Base-by-base conservation (phyloP, 2,113 vertebrate genomes). In the Cinclus cinclus region DNA sequence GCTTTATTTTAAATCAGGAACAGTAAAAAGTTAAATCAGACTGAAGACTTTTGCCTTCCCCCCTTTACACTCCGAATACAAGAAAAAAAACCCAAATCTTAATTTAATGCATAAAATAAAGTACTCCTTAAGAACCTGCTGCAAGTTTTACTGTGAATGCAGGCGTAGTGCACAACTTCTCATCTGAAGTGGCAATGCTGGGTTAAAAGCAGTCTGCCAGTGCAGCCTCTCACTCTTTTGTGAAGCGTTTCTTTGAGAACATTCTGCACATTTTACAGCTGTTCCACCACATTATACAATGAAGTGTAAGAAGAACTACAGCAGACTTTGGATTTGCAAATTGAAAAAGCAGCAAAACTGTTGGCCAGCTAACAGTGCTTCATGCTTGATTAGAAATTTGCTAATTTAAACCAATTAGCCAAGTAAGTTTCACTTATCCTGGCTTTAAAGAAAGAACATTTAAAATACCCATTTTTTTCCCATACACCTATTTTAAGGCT, bases 201-300 rank as follows among this genome's bases (percentile, higher is more conserved):
- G 92, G 79, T 96, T 94, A 96, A 94, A 96, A 94, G 89, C 93
- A 79, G 93, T 83, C 90, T 96, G 95, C 80, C 93, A 92, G 92
- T 2, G 9, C 90, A 96, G 93, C 77, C 88, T 91, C 94, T 94
- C 80, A 39, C 74, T 94, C 97, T 73, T 96, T 95, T 96, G 95
- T 96, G 30, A 92, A 94, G 78, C 4, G 0, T 87, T 93, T 95
- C 93, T 97, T 96, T 96, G 94, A 96, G 95, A 97, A 96, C 92
- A 96, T 95, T 96, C 93, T 96, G 96, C 94, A 96, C 92, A 93
- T 95, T 96, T 96, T 97, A 96, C 97, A 97, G 96, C 94, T 96
- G 96, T 97, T 97, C 95, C 95, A 92, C 92, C 84, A 89, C 94
- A 95, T 89, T 93, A 94, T 89, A 97, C 94, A 97, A 95, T 97